Conservation (phyloP, 2,888 invertebrate species). For the Pachycephus smyrnensis region DNA sequence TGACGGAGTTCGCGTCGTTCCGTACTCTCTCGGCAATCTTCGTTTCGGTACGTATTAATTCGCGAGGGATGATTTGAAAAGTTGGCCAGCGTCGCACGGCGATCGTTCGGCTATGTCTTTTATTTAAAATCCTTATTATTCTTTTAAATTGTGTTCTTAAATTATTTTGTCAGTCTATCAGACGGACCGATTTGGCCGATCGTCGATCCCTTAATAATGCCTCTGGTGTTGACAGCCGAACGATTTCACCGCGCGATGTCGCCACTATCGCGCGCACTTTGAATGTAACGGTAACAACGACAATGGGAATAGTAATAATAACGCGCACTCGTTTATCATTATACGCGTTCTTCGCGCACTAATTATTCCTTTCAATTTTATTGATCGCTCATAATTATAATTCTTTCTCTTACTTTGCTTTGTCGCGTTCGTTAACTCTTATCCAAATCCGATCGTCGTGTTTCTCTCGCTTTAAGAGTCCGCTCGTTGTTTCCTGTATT, state of each 20-base stretch:
- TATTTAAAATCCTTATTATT: background rate
- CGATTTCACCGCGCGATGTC: background rate
- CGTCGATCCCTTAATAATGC: constrained; percentile 23
- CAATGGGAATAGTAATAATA: background rate
- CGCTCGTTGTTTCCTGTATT: background rate
- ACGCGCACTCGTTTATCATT: background rate
- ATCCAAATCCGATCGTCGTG: constrained; percentile 1
- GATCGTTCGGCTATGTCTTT: background rate
- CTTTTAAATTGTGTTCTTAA: background rate
- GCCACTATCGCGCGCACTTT: background rate
- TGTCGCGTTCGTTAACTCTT: background rate
- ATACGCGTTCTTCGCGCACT: background rate
- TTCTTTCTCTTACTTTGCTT: background rate
- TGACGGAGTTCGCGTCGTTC: background rate
- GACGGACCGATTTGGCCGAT: background rate
- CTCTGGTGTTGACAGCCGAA: background rate
- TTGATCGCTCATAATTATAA: background rate
- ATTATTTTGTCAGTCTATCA: background rate
- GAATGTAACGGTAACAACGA: background rate
- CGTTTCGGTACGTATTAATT: background rate
- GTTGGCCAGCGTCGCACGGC: background rate
- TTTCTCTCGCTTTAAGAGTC: constrained; percentile 19
- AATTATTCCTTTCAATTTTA: background rate
- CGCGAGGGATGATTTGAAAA: background rate
- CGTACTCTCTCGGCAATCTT: background rate